Percentiles rank a stretch among this genome's conserved stretches.
phyloP scores from a whole-genome alignment of 2,888 invertebrate genomes.

The Caenorhabditis plicata region DNA sequence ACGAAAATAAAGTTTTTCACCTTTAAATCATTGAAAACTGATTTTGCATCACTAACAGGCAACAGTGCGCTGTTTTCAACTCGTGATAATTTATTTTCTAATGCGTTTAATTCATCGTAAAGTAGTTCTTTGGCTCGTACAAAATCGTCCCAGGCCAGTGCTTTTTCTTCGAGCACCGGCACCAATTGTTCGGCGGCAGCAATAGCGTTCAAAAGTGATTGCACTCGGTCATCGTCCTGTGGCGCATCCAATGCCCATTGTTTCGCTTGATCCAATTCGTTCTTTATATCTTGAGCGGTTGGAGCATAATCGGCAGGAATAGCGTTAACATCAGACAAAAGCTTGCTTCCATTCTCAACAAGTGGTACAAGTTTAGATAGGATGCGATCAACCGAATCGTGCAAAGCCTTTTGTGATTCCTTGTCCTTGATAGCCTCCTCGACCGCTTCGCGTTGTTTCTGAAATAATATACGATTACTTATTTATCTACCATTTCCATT shows the following conservation, averaged over 20 bases:
- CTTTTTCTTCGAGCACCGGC: constrained; percentile 38
- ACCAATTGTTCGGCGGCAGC: constrained; percentile 23
- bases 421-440: constrained; percentile 36
- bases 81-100: constrained; percentile 24
- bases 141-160: constrained; percentile 41
- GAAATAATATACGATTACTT: constrained; percentile 1
- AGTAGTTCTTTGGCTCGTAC: constrained; percentile 41
- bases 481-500: background rate
- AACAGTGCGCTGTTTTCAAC: constrained; percentile 21
- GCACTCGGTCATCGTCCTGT: constrained; percentile 9
- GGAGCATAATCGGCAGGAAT: constrained; percentile 36
- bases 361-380: constrained; percentile 22
- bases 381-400: constrained; percentile 15
- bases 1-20: constrained; percentile 1
- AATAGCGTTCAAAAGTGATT: constrained; percentile 12
- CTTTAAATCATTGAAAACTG: constrained; percentile 22
- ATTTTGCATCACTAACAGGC: constrained; percentile 20
- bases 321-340: constrained; percentile 40
- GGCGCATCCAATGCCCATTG: constrained; percentile 13
- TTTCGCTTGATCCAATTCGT: constrained; percentile 20
- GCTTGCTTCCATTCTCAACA: constrained; percentile 32
- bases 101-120: constrained; percentile 38
- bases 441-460: constrained; percentile 32
- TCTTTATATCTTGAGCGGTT: constrained; percentile 28
- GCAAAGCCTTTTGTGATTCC: constrained; percentile 16